Evolutionary conservation across 2,888 invertebrate species (phyloP).

Genomic region (Leptarthrus brevirostris): DNA sequence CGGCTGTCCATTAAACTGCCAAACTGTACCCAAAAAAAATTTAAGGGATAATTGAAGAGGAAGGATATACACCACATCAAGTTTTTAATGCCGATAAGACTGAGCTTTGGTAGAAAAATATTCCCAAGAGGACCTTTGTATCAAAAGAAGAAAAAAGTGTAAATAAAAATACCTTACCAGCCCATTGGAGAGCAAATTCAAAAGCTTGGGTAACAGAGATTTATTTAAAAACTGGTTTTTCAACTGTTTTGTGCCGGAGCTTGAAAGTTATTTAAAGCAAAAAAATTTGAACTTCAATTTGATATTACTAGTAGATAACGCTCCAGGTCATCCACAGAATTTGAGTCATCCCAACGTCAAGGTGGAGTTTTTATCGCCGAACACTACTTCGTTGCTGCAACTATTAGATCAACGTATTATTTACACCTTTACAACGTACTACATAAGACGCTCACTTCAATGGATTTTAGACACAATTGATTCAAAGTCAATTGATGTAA

Average conservation of each 20-base stretch:
- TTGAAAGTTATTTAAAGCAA: conserved; percentile 23
- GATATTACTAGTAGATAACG: conserved; percentile 43
- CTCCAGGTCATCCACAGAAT: conserved; percentile 22
- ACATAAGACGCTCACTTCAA: conserved; percentile 47
- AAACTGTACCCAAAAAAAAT: conserved; percentile 49
- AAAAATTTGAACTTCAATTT: conserved; percentile 26
- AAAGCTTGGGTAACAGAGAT: conserved; percentile 19
- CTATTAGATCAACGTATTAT: conserved; percentile 44
- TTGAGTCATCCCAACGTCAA: conserved; percentile 42
- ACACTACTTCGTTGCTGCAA: conserved; percentile 43
- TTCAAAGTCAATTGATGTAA: conserved; percentile 49
- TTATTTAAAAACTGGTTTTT: conserved; percentile 45
- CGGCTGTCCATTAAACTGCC: conserved; percentile 52
- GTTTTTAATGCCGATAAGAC: conserved; percentile 52
- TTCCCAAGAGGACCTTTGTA: conserved; percentile 18
- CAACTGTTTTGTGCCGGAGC: conserved; percentile 34
- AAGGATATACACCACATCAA: conserved; percentile 48
- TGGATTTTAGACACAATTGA: conserved; percentile 51
- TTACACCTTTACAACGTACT: conserved; percentile 37
- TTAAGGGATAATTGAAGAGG: conserved; percentile 48
- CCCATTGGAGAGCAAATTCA: conserved; percentile 27
- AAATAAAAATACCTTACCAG: conserved; percentile 14
- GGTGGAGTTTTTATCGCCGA: conserved; percentile 38
- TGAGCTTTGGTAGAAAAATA: background rate
- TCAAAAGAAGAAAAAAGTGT: conserved; percentile 17